These are phyloP conservation scores for Anoplophora glabripennis DNA, from an alignment of 1,140 invertebrate species.

Conservation along the genomic window DNA sequence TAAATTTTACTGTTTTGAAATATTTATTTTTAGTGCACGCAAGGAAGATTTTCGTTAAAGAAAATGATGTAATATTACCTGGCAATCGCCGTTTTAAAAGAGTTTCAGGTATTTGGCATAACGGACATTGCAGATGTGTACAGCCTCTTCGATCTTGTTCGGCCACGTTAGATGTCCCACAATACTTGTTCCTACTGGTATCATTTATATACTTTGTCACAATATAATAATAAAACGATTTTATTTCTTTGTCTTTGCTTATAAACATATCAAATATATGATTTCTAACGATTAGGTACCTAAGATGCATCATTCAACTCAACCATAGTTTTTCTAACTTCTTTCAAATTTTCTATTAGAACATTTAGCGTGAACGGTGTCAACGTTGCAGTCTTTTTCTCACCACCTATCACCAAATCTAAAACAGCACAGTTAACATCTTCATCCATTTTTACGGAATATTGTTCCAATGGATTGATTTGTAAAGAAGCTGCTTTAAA, in stretches of 20 bases:
- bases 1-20: too few species aligned
- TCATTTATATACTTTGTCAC: too few species aligned
- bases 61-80: background rate
- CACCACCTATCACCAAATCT: conserved; percentile 35
- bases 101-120: conserved; percentile 5
- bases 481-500: conserved; percentile 35
- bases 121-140: conserved; percentile 13
- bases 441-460: conserved; percentile 25
- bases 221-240: too few species aligned
- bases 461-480: conserved; percentile 40
- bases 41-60: background rate
- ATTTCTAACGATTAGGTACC: too few species aligned
- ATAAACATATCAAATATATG: too few species aligned
- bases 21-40: too few species aligned
- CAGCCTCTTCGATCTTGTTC: background rate
- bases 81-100: conserved; percentile 1
- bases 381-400: conserved; percentile 31
- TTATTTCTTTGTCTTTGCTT: too few species aligned
- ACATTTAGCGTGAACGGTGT: conserved; percentile 34
- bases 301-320: conserved; percentile 30
- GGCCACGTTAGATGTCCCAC: too few species aligned
- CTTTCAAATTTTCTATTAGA: conserved; percentile 40
- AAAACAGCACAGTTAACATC: conserved; percentile 33
- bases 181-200: too few species aligned
- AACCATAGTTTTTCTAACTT: conserved; percentile 34